Evolutionary conservation across 2,888 invertebrate genomes (phyloP), one percentile per base, ranked within the genome.

Genomic region (Argyresthia goedartella): DNA sequence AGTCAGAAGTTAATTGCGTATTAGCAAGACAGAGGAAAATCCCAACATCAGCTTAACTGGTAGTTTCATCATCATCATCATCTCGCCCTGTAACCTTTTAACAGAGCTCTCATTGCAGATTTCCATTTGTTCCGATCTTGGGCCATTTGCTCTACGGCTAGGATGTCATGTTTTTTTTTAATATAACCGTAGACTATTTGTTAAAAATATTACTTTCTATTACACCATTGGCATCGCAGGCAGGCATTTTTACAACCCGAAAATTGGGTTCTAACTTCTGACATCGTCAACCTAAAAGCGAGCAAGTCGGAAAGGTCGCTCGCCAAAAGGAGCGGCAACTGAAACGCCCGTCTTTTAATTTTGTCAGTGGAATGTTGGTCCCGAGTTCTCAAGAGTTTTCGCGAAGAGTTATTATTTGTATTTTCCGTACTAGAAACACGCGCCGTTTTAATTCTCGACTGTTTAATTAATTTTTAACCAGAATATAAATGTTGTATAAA

Each of bases 281-380:
- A 45, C 15, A 16, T 14, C n/a, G 14, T 45, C 44, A 14, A 45
- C 44, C n/a, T n/a, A 10, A 45, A 15, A 45, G 44, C 41, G 13
- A 41, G 15, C 44, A 15, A 45, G 10, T 15, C 15, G 16, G 49
- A 15, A 41, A 16, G 39, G 49, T 49, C 41, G 41, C 13, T 45
- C 44, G 6, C 14, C 44, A 15, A 49, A 35, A 41, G 14, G 25
- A 25, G 6, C 25, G 25, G 25, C 25, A 25, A 25, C 25, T 25
- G 25, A 25, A 25, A 25, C 25, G 25, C 25, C 25, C 25, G 25
- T 25, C 25, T 52, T 50, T 52, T 52, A 52, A 54, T 54, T 54
- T 49, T 46, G 52, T 45, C 49, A 36, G 36, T 11, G 41, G 49
- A 54, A 54, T 50, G 49, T 49, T 39, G 44, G 42, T 51, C 15